Percentiles rank a stretch among this genome's conserved stretches.
Evolutionary conservation across 2,888 invertebrate species (phyloP).

Genomic region (Cosmorhoe ocellata): DNA sequence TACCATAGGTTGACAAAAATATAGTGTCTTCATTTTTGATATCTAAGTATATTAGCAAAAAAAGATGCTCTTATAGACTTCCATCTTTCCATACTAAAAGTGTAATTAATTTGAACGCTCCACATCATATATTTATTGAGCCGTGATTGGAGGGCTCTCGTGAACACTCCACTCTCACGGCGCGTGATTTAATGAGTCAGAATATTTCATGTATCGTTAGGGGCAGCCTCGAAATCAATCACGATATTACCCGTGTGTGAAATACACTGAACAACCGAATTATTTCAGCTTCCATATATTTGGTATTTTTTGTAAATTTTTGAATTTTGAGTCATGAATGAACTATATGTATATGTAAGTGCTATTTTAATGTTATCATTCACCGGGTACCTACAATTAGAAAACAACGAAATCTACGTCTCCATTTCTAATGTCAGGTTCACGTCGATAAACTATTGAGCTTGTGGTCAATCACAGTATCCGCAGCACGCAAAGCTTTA

Average conservation of each 20-base stretch:
- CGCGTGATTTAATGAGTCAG: slow-evolving; percentile 74
- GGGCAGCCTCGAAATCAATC: slow-evolving; percentile 74
- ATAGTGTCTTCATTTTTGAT: too few relatives aligned
- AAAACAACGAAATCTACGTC: too few relatives aligned
- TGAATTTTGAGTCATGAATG: slow-evolving; percentile 8
- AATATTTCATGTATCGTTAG: slow-evolving; percentile 78
- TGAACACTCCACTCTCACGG: slow-evolving; percentile 60
- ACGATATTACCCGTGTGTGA: slow-evolving; percentile 75
- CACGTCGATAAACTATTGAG: too few relatives aligned
- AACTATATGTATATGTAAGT: neutral
- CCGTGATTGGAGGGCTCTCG: slow-evolving; percentile 65
- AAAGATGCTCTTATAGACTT: neutral
- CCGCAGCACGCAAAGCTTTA: too few relatives aligned
- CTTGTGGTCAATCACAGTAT: too few relatives aligned
- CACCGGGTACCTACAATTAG: too few relatives aligned
- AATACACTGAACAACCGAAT: slow-evolving; percentile 69
- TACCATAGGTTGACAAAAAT: too few relatives aligned
- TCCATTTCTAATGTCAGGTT: too few relatives aligned
- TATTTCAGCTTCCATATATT: slow-evolving; percentile 39
- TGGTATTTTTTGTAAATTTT: neutral
- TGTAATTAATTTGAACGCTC: slow-evolving; percentile 50
- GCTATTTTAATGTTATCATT: too few relatives aligned
- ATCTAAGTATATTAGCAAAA: neutral
- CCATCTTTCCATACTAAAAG: slow-evolving; percentile 18
- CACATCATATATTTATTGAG: slow-evolving; percentile 59